A percentile compares a stretch with the other conserved stretches of the same genome.
Evolutionary conservation across 2,113 vertebrate species (phyloP).

Genomic region (Neofelis nebulosa): DNA sequence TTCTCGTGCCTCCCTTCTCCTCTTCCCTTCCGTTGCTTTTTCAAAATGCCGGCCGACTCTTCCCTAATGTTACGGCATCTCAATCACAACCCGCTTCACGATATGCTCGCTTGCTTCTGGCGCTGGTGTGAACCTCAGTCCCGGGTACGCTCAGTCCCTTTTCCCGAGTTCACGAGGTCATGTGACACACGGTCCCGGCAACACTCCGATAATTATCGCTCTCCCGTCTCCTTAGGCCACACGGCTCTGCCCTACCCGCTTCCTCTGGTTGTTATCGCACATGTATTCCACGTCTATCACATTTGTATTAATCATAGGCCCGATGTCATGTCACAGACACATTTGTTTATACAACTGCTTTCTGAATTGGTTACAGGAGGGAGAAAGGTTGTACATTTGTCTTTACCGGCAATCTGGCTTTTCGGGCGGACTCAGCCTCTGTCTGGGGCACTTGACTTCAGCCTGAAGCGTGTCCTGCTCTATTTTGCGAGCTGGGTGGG

Average conservation of each 20-base stretch:
- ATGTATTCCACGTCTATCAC: too few species aligned
- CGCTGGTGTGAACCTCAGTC: accelerated
- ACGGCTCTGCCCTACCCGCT: neutral
- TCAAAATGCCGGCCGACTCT: neutral
- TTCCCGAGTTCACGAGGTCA: accelerated
- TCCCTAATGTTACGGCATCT: neutral
- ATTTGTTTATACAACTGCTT: neutral
- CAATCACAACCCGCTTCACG: neutral
- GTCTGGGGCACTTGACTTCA: neutral
- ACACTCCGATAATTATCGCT: accelerated
- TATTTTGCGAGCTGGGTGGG: too few species aligned
- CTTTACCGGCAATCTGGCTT: neutral
- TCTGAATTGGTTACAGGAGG: neutral
- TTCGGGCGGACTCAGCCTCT: neutral
- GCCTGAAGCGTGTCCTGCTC: neutral
- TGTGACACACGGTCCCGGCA: accelerated
- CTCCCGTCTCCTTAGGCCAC: neutral
- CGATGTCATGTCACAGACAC: too few species aligned
- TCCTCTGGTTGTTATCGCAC: neutral
- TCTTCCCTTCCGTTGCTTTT: neutral
- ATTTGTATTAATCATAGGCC: neutral
- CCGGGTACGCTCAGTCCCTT: accelerated
- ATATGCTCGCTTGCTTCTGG: too few species aligned
- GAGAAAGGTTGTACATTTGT: neutral
- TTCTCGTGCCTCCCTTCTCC: neutral